These are phyloP conservation scores for Echinarachnius parma DNA, from an alignment of 53 echinoderm and acorn worm species.

Conservation along the genomic window DNA sequence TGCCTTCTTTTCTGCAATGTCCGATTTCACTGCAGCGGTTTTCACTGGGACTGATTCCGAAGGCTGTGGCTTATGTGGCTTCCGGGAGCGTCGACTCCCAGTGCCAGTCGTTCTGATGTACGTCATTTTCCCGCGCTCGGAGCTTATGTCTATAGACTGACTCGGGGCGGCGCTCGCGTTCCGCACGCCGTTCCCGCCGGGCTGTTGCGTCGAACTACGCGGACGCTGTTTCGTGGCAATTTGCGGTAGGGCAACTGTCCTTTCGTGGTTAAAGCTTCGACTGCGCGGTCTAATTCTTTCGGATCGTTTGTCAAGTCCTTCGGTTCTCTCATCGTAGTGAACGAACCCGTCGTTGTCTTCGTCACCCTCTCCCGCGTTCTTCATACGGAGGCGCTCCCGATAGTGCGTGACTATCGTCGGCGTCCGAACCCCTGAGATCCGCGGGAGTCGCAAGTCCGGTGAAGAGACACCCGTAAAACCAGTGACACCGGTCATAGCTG, in stretches of 20 bases:
- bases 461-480: conserved; percentile 12
- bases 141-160: conserved; percentile 33
- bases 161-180: conserved; percentile 32
- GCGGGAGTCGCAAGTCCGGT: conserved; percentile 45
- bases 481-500: conserved; percentile 32
- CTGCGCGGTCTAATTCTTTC: conserved; percentile 49
- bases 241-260: conserved; percentile 52
- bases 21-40: neutral
- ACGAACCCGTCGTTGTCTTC: no score
- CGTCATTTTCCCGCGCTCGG: conserved; percentile 46
- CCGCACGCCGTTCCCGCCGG: neutral
- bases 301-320: no score
- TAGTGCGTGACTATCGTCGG: conserved; percentile 70
- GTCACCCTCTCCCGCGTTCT: conserved; percentile 44
- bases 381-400: conserved; percentile 41
- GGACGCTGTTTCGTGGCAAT: conserved; percentile 26
- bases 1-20: conserved; percentile 8
- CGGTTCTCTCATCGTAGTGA: neutral
- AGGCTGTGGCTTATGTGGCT: neutral
- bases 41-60: conserved; percentile 18
- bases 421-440: conserved; percentile 56
- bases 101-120: conserved; percentile 73
- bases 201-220: conserved; percentile 26
- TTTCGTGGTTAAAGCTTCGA: conserved; percentile 43
- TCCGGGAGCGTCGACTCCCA: conserved; percentile 35